Evolutionary conservation across 2,888 invertebrate species (phyloP).

Genomic region (Drosophila greeni): DNA sequence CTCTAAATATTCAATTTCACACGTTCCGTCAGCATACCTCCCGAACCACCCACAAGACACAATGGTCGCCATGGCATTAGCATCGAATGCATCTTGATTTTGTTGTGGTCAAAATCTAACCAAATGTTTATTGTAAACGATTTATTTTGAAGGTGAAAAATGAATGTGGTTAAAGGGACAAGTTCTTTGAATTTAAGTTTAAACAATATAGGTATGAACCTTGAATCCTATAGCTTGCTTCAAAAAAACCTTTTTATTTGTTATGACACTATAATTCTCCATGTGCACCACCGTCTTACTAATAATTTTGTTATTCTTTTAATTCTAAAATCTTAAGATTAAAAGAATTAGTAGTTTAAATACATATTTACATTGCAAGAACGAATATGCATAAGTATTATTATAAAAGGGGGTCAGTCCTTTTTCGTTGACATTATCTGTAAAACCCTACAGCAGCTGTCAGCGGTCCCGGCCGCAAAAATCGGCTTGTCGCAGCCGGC

Average conservation of each 20-base stretch:
- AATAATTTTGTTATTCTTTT: too few relatives aligned
- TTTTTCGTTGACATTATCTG: too few relatives aligned
- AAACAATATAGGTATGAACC: too few relatives aligned
- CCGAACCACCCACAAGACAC: neutral
- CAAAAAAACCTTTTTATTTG: too few relatives aligned
- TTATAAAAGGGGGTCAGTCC: neutral
- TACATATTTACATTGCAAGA: neutral
- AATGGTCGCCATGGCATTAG: neutral
- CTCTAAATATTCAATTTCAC: slow-evolving; percentile 41
- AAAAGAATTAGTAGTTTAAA: neutral
- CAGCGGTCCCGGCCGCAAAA: slow-evolving; percentile 21
- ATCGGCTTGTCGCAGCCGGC: slow-evolving; percentile 28
- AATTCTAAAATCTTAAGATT: neutral
- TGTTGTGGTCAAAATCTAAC: neutral
- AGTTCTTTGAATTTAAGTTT: too few relatives aligned
- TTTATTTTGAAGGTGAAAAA: too few relatives aligned
- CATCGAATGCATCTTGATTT: neutral
- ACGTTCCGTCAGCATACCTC: slow-evolving; percentile 15
- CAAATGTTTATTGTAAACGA: neutral
- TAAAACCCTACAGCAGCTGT: slow-evolving; percentile 26
- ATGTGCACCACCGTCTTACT: too few relatives aligned
- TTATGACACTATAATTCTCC: too few relatives aligned
- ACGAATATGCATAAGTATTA: neutral
- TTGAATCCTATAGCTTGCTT: too few relatives aligned
- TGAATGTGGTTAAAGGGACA: too few relatives aligned